Conservation (phyloP, 2,797 vertebrate species). For the Cephalopachus bancanus region DNA sequence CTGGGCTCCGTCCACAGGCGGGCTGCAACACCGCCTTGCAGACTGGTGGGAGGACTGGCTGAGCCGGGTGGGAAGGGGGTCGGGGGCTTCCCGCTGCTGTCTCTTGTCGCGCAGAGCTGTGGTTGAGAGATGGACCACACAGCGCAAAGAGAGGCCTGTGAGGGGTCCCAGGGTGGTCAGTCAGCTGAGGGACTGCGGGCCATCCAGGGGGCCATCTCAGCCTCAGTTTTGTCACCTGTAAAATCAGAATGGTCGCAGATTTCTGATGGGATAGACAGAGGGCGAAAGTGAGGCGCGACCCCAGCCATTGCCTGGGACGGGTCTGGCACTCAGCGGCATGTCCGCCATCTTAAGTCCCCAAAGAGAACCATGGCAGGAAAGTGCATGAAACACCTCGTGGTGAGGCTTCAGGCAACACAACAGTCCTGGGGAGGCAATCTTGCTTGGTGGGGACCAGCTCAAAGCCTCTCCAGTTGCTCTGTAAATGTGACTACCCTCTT, state of each 20-base stretch:
- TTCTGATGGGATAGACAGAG: background rate
- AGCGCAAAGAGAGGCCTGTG: background rate
- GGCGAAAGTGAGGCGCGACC: background rate
- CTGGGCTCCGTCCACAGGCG: accelerated
- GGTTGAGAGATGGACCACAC: background rate
- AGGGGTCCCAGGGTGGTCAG: background rate
- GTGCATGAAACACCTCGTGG: background rate
- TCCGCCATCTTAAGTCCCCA: background rate
- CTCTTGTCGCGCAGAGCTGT: background rate
- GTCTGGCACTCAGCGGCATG: accelerated
- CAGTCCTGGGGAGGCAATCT: background rate
- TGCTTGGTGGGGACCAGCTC: background rate
- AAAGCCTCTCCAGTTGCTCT: background rate
- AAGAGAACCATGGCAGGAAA: background rate
- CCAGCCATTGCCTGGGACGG: background rate
- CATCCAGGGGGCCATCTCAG: background rate
- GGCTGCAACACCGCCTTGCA: accelerated
- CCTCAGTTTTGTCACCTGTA: background rate
- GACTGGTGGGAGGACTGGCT: background rate
- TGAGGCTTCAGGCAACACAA: too few relatives aligned
- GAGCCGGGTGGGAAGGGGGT: background rate
- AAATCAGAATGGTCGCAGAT: background rate
- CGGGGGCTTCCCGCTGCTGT: background rate
- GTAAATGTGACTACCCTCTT: background rate
- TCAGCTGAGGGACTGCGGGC: background rate